Evolutionary conservation across 1,140 invertebrate genomes (phyloP).

Genomic region (Goniozus legneri): DNA sequence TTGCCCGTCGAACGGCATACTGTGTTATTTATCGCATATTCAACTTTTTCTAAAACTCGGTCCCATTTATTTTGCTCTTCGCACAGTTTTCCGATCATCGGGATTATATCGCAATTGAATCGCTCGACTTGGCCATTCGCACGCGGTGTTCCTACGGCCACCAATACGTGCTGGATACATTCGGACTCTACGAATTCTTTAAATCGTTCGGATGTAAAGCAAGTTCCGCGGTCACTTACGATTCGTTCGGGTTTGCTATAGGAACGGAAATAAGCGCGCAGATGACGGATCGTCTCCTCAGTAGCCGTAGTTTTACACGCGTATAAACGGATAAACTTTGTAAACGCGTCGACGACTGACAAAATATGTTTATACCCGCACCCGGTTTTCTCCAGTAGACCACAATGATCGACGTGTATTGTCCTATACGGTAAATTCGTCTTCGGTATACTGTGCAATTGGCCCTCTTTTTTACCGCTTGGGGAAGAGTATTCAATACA

Average conservation of each 20-base stretch:
- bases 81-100: background rate
- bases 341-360: background rate
- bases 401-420: background rate
- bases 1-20: background rate
- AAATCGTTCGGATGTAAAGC: background rate
- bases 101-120: background rate
- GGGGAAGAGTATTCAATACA: slow-evolving; percentile 1
- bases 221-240: background rate
- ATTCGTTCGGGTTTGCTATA: background rate
- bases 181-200: background rate
- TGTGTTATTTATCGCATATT: background rate
- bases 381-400: background rate
- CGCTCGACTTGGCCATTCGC: no score
- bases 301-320: background rate
- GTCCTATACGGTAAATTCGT: background rate
- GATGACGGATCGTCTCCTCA: background rate
- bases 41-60: background rate
- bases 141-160: background rate
- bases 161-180: background rate
- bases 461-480: background rate
- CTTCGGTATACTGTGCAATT: background rate
- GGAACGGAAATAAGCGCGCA: no score
- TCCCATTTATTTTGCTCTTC: background rate
- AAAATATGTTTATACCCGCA: background rate
- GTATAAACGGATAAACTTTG: background rate